Evolutionary conservation across 2,888 invertebrate species (phyloP).

Genomic region (Polietes domitor): DNA sequence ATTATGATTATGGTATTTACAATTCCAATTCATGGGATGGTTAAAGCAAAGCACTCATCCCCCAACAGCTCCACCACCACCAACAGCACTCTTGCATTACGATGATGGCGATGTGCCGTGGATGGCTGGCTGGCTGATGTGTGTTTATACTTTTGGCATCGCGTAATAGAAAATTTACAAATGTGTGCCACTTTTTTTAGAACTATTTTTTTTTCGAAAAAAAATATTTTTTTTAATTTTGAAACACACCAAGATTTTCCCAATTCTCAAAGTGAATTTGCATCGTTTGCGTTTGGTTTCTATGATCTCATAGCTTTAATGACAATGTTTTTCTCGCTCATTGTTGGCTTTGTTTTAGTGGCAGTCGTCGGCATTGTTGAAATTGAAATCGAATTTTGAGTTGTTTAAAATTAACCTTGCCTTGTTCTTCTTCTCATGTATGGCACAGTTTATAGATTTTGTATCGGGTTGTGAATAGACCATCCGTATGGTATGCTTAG

Average conservation of each 20-base stretch:
- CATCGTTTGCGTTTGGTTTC: neutral
- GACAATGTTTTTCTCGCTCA: neutral
- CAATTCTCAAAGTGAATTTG: neutral
- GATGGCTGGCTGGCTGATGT: neutral
- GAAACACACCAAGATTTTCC: neutral
- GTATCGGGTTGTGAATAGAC: constrained; percentile 4
- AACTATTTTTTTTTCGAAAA: neutral
- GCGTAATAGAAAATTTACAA: constrained; percentile 12
- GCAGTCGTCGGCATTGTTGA: neutral
- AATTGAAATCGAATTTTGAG: constrained; percentile 20
- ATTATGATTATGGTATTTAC: constrained; percentile 7
- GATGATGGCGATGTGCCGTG: no score
- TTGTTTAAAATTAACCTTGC: constrained; percentile 5
- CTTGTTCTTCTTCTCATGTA: neutral
- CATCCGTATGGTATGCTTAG: constrained; percentile 2
- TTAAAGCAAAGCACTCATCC: no score
- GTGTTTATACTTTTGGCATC: constrained; percentile 18
- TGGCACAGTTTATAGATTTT: constrained; percentile 14
- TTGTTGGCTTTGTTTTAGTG: neutral
- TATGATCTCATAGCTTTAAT: constrained; percentile 14
- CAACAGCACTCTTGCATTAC: no score
- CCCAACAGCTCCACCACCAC: no score
- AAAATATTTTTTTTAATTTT: neutral
- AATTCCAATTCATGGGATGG: neutral
- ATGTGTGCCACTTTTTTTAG: neutral